Base-by-base conservation (phyloP, 2,888 invertebrate genomes). In the Exocentrus adspersus region DNA sequence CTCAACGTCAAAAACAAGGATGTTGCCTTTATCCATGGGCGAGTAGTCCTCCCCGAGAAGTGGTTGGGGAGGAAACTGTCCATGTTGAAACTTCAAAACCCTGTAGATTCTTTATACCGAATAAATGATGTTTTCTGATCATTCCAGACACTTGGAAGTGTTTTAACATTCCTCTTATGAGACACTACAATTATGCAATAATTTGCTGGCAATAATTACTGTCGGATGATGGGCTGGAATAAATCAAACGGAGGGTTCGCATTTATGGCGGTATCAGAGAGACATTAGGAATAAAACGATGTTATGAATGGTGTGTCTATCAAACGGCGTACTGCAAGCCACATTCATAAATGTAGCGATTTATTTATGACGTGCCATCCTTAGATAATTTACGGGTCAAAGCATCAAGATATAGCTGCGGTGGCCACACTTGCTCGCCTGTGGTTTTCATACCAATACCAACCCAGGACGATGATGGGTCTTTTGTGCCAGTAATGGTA, bases 361-460 rank as follows among this genome's bases (percentile, higher is more conserved):
- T 80, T 80, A 81, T 82, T 82, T 82, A 81, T 79, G 82, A 79
- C 79, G 79, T 81, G 80, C 80, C 79, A 80, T 81, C 79, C 77
- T 77, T 75, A 77, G 78, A 80, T 82, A 81, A 82, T 81, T 81
- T 80, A 81, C 81, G 81, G 82, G 82, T 82, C 82, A 80, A 74
- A 77, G 78, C 73, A 75, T 76, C 72, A 71, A 75, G 80, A 79
- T n/a, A n/a, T 80, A 79, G 73, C 76, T 70, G 67, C 68, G 72
- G 67, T 70, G 75, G 75, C 74, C 75, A 74, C 77, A 75, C 76
- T 76, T 71, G 72, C 61, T 73, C 58, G 65, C 66, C 67, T 65
- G 72, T 65, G 51, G 57, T 57, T 57, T 57, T 57, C 57, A 45
- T 57, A 57, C 32, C 37, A n/a, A 41, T 37, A 59, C n/a, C n/a